phyloP scores from a whole-genome alignment of 2,113 vertebrate genomes.

The Charina bottae region DNA sequence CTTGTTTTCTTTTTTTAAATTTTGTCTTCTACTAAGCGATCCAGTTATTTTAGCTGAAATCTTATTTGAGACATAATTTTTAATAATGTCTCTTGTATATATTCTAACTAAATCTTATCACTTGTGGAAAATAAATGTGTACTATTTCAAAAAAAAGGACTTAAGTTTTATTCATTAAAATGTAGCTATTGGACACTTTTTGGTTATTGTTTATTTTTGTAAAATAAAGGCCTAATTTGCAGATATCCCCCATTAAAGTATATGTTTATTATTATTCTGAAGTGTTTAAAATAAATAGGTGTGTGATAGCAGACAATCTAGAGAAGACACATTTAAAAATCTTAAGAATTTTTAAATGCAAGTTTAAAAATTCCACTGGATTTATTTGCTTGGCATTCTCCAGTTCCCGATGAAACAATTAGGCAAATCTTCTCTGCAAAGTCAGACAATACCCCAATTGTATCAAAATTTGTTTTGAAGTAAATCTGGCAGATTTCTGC shows the following conservation, averaged over 20 bases:
- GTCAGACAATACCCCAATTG: not conserved
- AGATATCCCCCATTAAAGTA: not conserved
- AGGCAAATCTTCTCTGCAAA: not conserved
- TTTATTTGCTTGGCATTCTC: slow-evolving; percentile 15
- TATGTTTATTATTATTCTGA: not conserved
- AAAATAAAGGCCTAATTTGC: not conserved
- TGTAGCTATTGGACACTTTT: not conserved
- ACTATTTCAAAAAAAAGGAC: slow-evolving; percentile 41
- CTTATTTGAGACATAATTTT: slow-evolving; percentile 73
- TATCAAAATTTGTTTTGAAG: not conserved
- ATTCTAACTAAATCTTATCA: slow-evolving; percentile 55
- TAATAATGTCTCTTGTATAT: slow-evolving; percentile 63
- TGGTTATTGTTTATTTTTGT: not conserved
- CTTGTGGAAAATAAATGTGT: slow-evolving; percentile 62
- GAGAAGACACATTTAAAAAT: slow-evolving; percentile 23
- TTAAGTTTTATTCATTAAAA: slow-evolving; percentile 49
- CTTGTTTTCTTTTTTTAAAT: slow-evolving; percentile 60
- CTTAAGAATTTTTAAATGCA: slow-evolving; percentile 8
- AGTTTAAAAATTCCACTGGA: not conserved
- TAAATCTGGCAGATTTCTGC: not conserved
- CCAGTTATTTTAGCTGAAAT: slow-evolving; percentile 79
- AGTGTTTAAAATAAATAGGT: slow-evolving; percentile 22
- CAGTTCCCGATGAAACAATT: slow-evolving; percentile 28
- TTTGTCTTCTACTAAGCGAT: slow-evolving; percentile 64
- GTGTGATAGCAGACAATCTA: not conserved